Evolutionary conservation across 35 echinoderm and acorn worm genomes (phyloP).

Genomic region (Lytechinus variegatus): DNA sequence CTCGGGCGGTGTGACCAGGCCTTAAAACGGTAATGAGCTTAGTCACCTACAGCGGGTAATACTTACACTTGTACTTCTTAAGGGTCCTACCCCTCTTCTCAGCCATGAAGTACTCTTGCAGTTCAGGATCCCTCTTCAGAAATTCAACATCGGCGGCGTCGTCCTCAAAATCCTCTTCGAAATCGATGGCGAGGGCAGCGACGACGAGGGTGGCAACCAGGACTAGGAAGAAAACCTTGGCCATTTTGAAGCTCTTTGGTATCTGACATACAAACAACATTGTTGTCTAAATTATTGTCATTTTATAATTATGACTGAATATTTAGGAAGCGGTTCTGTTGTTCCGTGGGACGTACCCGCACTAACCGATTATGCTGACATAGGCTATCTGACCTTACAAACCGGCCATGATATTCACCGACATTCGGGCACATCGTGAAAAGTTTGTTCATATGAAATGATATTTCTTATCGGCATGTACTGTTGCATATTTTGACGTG

Average conservation of each 20-base stretch:
- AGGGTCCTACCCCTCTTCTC: conserved; percentile 30
- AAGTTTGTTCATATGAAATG: too few species aligned
- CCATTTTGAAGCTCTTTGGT: background rate
- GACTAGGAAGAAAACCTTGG: conserved; percentile 26
- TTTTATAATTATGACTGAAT: too few species aligned
- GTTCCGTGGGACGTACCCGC: too few species aligned
- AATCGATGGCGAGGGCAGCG: conserved; percentile 7
- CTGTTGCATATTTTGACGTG: too few species aligned
- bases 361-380: too few species aligned
- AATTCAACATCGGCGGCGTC: background rate
- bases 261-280: background rate
- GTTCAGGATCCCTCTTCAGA: conserved; percentile 33
- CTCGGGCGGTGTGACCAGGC: too few species aligned
- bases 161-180: background rate
- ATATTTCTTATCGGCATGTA: too few species aligned
- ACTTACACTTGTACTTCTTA: conserved; percentile 52
- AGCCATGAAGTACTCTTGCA: conserved; percentile 45
- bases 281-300: background rate
- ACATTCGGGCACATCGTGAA: too few species aligned
- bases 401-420: too few species aligned
- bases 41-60: background rate
- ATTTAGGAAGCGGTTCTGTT: too few species aligned
- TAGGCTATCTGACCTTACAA: too few species aligned
- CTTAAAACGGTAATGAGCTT: too few species aligned
- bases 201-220: conserved; percentile 44